A percentile compares a stretch with the other conserved stretches of the same genome.
These are phyloP conservation scores for Leptinotarsa rubiginosa DNA, from an alignment of 2,888 invertebrate genomes.

Conservation along the genomic window DNA sequence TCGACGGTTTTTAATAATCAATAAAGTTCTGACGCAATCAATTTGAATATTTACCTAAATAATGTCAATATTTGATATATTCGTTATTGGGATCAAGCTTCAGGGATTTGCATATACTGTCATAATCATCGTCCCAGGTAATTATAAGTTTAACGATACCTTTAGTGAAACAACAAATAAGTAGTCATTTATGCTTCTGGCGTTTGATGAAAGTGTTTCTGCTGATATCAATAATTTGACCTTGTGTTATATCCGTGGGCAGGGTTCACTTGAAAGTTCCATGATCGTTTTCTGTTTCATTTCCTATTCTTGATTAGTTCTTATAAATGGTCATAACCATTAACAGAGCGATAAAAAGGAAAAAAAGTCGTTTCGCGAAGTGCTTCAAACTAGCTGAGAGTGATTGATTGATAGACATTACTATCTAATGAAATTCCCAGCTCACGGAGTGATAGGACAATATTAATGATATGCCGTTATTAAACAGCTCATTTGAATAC, in stretches of 20 bases:
- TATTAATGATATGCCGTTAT: constrained; percentile 18
- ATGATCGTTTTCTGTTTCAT: neutral
- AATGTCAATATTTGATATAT: no score
- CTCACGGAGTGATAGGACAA: constrained; percentile 10
- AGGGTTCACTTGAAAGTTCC: neutral
- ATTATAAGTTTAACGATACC: no score
- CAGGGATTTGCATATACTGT: no score
- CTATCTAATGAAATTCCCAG: constrained; percentile 11
- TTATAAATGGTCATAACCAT: neutral
- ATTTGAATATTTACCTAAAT: neutral
- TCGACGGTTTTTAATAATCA: neutral
- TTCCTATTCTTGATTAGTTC: no score
- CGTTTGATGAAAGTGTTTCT: no score
- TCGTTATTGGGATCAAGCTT: no score
- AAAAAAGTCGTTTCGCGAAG: neutral
- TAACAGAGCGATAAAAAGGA: neutral
- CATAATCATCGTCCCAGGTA: no score
- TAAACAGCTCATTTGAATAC: constrained; percentile 19
- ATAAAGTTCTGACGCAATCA: neutral
- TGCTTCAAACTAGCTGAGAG: neutral
- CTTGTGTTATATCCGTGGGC: no score
- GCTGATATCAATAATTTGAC: no score
- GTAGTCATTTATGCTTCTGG: no score
- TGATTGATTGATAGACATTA: constrained; percentile 19
- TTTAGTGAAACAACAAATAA: no score